Percentiles rank a stretch among this genome's conserved stretches.
Conservation (phyloP, 2,113 vertebrate species). For the Lophochroa leadbeateri region DNA sequence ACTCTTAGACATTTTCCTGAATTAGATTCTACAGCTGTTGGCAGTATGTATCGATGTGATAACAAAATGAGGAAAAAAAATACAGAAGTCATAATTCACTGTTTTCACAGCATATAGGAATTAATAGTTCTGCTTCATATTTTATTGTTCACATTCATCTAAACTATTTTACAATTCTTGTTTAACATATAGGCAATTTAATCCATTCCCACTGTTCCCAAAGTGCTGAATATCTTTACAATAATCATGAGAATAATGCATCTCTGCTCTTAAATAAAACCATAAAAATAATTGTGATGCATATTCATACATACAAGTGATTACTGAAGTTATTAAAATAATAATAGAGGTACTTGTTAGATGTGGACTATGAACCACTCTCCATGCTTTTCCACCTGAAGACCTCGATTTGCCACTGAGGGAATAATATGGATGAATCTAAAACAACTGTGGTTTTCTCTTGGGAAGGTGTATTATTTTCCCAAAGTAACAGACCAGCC, state of each 20-base stretch:
- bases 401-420: background rate
- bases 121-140: background rate
- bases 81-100: background rate
- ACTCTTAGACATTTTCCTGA: background rate
- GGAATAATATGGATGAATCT: background rate
- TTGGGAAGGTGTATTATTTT: background rate
- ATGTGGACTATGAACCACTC: background rate
- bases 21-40: background rate
- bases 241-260: background rate
- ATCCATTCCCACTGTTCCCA: background rate
- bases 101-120: background rate
- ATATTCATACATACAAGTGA: background rate
- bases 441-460: background rate
- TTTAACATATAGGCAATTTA: background rate
- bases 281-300: background rate
- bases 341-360: background rate
- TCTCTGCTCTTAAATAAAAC: background rate
- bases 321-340: background rate
- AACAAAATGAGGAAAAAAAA: background rate
- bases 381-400: background rate
- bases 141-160: background rate
- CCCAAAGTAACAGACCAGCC: background rate
- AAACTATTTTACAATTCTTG: background rate
- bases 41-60: background rate
- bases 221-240: background rate